Conservation (phyloP, 2,888 invertebrate genomes). For the Napeogenes inachia region DNA sequence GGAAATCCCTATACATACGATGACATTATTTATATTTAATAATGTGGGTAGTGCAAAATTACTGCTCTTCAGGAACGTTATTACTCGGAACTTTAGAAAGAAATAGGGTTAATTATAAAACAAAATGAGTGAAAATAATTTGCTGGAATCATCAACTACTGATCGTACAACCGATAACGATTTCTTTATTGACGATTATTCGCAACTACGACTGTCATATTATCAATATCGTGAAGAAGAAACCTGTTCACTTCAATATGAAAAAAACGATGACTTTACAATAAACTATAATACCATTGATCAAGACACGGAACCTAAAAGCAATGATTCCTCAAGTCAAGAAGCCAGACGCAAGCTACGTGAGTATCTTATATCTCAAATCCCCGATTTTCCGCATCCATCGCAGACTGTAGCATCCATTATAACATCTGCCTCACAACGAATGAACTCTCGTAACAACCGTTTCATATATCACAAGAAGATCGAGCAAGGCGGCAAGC, state of each 20-base stretch:
- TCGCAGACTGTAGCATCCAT: constrained; percentile 46
- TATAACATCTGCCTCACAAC: constrained; percentile 45
- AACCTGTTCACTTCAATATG: constrained; percentile 12
- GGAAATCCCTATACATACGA: no score
- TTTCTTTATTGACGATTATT: constrained; percentile 52
- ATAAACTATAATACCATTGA: no score
- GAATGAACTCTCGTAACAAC: constrained; percentile 39
- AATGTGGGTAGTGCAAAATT: no score
- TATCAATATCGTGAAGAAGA: constrained; percentile 37
- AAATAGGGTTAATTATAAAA: background rate
- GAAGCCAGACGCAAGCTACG: constrained; percentile 38
- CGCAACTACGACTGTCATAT: constrained; percentile 54
- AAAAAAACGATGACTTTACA: no score
- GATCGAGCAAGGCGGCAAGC: constrained; percentile 40
- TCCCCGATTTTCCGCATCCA: constrained; percentile 50
- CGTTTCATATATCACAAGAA: constrained; percentile 45
- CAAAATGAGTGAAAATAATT: constrained; percentile 20
- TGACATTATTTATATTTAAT: no score
- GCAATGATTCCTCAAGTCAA: no score
- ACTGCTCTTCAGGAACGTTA: no score
- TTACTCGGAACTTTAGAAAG: no score
- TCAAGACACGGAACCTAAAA: no score
- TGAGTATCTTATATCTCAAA: constrained; percentile 46
- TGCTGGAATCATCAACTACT: constrained; percentile 23
- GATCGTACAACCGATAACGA: constrained; percentile 19